These are phyloP conservation scores for Gasterosteus aculeatus DNA, from an alignment of 2,113 vertebrate species.

Conservation along the genomic window DNA sequence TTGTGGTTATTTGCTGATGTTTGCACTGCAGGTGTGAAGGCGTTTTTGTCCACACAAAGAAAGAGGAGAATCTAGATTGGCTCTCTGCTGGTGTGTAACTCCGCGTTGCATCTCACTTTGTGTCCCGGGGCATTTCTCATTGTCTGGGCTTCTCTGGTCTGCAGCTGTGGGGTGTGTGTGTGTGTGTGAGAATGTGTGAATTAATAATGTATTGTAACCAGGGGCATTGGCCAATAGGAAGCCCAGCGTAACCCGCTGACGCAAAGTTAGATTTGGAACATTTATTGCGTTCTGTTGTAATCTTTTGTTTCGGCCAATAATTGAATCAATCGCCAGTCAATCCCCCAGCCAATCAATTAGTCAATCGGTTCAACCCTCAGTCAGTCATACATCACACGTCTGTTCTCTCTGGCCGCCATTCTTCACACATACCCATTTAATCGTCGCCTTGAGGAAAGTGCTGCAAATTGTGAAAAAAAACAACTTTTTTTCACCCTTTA, in stretches of 20 bases:
- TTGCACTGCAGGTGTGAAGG: conserved; percentile 33
- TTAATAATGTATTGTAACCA: conserved; percentile 35
- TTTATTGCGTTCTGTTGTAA: conserved; percentile 1
- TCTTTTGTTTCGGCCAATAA: conserved; percentile 21
- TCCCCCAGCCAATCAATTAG: conserved; percentile 48
- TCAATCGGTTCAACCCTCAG: conserved; percentile 38
- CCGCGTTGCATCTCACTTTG: conserved; percentile 16
- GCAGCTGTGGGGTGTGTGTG: conserved; percentile 42
- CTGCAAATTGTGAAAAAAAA: conserved; percentile 39
- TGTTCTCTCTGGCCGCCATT: conserved; percentile 6
- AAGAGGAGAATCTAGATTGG: not conserved
- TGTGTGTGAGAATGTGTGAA: conserved; percentile 35
- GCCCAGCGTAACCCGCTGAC: conserved; percentile 3
- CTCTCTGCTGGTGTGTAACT: not conserved
- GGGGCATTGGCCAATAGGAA: conserved; percentile 10
- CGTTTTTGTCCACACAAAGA: not conserved
- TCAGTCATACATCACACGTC: conserved; percentile 26
- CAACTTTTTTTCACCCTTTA: conserved; percentile 34
- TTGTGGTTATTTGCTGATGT: conserved; percentile 24
- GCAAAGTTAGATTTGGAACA: not conserved
- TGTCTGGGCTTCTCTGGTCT: conserved; percentile 44
- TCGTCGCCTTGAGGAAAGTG: conserved; percentile 31
- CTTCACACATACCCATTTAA: conserved; percentile 44
- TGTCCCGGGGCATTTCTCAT: conserved; percentile 45
- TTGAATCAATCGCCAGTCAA: conserved; percentile 48